Conservation (phyloP, 2,797 vertebrate genomes). For the Protosalanx chinensis region DNA sequence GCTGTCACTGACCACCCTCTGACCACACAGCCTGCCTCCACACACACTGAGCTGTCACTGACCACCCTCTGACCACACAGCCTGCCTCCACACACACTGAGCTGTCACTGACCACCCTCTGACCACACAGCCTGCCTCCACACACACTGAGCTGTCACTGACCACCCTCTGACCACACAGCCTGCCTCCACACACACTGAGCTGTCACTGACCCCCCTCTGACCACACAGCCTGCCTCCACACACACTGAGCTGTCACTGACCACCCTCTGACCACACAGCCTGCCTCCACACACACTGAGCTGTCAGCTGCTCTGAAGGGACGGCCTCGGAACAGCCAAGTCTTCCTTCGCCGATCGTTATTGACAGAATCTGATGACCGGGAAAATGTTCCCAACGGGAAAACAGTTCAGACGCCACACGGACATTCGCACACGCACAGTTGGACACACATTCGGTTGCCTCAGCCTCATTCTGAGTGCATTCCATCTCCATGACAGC, state of each 20-base stretch:
- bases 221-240: too few species aligned
- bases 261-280: background rate
- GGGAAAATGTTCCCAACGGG: too few species aligned
- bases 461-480: constrained; percentile 31
- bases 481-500: constrained; percentile 33
- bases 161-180: too few species aligned
- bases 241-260: background rate
- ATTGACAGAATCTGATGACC: background rate
- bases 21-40: too few species aligned
- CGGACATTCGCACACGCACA: background rate
- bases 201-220: too few species aligned
- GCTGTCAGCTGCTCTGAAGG: too few species aligned
- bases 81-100: background rate
- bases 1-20: too few species aligned
- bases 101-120: too few species aligned
- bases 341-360: background rate
- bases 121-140: too few species aligned
- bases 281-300: background rate
- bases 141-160: too few species aligned
- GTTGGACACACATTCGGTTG: background rate
- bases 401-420: background rate
- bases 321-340: background rate
- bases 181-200: too few species aligned
- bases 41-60: background rate
- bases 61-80: background rate